phyloP scores from a whole-genome alignment of 2,797 vertebrate species.

The Chanos chanos region DNA sequence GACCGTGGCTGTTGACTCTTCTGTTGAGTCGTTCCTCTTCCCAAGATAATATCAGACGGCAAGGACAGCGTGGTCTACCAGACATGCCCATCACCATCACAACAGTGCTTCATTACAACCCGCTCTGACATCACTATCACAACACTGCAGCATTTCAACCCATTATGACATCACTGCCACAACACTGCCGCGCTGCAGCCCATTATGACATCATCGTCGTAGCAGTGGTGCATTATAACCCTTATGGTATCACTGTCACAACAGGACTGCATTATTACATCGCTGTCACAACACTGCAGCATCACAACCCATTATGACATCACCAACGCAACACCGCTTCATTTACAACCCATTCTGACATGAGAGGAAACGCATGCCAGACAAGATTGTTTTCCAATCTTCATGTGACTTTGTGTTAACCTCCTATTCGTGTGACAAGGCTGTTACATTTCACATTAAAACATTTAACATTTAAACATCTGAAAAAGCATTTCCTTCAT shows the following conservation, averaged over 20 bases:
- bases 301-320: constrained; percentile 58
- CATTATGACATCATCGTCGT: constrained; percentile 56
- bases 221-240: constrained; percentile 53
- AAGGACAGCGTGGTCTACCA: constrained; percentile 30
- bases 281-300: constrained; percentile 50
- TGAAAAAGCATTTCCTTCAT: too few species aligned
- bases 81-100: constrained; percentile 51
- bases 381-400: constrained; percentile 50
- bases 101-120: constrained; percentile 53
- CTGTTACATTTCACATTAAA: too few species aligned
- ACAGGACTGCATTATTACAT: constrained; percentile 63
- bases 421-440: too few species aligned
- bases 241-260: too few species aligned
- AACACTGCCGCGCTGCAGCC: constrained; percentile 53
- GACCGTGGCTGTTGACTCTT: constrained; percentile 36
- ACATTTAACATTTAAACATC: too few species aligned
- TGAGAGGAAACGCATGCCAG: constrained; percentile 58
- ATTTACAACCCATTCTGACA: constrained; percentile 58
- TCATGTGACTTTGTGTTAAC: constrained; percentile 51
- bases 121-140: constrained; percentile 57
- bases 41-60: constrained; percentile 55
- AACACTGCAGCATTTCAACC: constrained; percentile 53
- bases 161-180: constrained; percentile 56
- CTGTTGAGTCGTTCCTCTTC: constrained; percentile 51
- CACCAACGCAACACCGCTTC: constrained; percentile 50